Base-by-base conservation (phyloP, 2,888 invertebrate species). In the Ariolimax columbianus region DNA sequence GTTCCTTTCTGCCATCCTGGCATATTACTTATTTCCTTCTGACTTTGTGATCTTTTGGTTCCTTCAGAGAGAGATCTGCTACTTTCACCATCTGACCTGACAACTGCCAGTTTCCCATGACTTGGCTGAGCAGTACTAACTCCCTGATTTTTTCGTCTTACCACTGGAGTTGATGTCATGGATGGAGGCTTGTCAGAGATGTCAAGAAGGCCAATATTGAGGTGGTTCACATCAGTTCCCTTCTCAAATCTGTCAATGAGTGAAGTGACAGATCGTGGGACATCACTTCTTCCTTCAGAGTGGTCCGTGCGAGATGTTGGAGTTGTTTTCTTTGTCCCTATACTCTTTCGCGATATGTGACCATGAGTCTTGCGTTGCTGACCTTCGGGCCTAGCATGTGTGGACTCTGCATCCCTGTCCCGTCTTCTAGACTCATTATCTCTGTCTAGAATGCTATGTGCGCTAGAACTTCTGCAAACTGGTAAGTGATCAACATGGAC, bases 191-290 rank as follows among this genome's bases (percentile, higher is more conserved):
- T 90, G 75, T 88, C 89, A 77, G 86, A 82, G 36, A 80, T 85
- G 36, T 85, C 85, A 2, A 86, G 40, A 9, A 82, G 72, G 30
- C 80, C 72, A 40, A 79, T 70, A 11, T 68, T n/a, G 1, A 72
- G 70, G 14, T 84, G 77, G 47, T 87, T 85, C 40, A 85, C 85
- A 23, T 84, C 85, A 30, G 88, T 88, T 59, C 88, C 87, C 59
- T 89, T 89, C 86, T 91, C 91, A 89, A 91, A 92, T 47, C 89
- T 88, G 81, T 90, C 89, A 36, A 91, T 90, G 9, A 92, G 87
- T 3, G 90, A 88, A 7, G 89, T 89, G 38, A 91, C 89, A 30
- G 91, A 89, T 66, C 80, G 77, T 51, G 77, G 63, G 17, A 55
- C 79, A 19, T 51, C 68, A 11, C 26, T 40, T 17, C 23, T 43